Evolutionary conservation across 2,797 vertebrate species (phyloP), one percentile per base, ranked within the genome.

Genomic region (Helarctos malayanus): DNA sequence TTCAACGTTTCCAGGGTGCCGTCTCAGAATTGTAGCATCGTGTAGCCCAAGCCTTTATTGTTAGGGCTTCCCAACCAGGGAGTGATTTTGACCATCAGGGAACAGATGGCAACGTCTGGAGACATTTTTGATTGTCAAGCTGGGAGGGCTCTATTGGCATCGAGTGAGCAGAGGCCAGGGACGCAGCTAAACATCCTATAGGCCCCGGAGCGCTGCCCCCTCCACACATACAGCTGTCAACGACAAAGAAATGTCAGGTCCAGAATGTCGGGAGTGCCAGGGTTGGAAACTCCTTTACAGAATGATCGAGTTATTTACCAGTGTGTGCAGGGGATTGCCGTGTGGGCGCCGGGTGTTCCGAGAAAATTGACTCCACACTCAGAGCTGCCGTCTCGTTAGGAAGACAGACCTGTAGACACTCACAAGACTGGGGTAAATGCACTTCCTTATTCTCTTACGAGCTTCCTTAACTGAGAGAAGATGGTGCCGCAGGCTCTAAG

Each of bases 121-220:
- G 32, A 29, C 35, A 61, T 38, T 88, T 93, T 29, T 57, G 21
- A 63, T 21, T 12, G 12, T 71, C 82, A 89, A 27, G 0, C 23
- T 25, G 2, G 45, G 41, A 82, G 41, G 16, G 11, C 41, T 13
- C 13, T 41, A 0, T 32, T 61, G 41, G 52, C 63, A 27, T 68
- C 56, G 57, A 4, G 15, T 35, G 25, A 8, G 45, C 1, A 49
- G 49, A 81, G 29, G 18, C 47, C 61, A n/a, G 19, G 14, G 45
- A 19, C 47, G 52, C 83, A 75, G 25, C 87, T 75, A 52, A 78
- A 61, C 52, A 14, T 5, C 27, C 41, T n/a, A 0, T 12, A 11
- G 14, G 32, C 18, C 49, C 5, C 45, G 12, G 41, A 27, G 65
- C 2, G 15, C 3, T 21, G 1, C 25, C 23, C 18, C 29, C 0